These are phyloP conservation scores for Orthosia cruda DNA, from an alignment of 2,888 invertebrate genomes.

Conservation along the genomic window DNA sequence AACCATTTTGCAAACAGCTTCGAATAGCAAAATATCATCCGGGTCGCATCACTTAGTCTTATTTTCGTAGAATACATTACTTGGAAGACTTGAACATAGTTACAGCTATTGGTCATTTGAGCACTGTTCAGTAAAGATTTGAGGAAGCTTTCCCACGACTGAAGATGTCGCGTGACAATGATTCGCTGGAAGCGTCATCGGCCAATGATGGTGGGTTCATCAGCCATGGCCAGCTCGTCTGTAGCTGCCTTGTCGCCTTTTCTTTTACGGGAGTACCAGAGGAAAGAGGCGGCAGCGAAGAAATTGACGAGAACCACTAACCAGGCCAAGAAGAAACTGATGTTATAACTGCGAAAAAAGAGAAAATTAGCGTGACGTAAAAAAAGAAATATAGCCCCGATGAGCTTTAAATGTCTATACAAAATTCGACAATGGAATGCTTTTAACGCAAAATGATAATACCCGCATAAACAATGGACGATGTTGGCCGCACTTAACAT, in stretches of 20 bases:
- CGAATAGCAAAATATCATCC: slow-evolving; percentile 44
- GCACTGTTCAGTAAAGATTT: slow-evolving; percentile 89
- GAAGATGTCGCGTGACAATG: slow-evolving; percentile 72
- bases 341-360: slow-evolving; percentile 92
- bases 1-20: slow-evolving; percentile 23
- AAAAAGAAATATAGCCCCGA: not conserved
- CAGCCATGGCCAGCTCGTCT: slow-evolving; percentile 96
- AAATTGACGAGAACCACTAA: slow-evolving; percentile 94
- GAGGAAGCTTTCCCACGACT: slow-evolving; percentile 80
- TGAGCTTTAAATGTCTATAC: slow-evolving; percentile 20
- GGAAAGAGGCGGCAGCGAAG: slow-evolving; percentile 94
- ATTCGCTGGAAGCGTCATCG: slow-evolving; percentile 88
- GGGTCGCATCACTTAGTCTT: slow-evolving; percentile 66
- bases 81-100: slow-evolving; percentile 87
- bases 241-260: slow-evolving; percentile 96
- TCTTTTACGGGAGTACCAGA: slow-evolving; percentile 96
- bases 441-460: slow-evolving; percentile 52
- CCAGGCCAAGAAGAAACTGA: slow-evolving; percentile 95
- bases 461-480: slow-evolving; percentile 43
- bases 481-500: slow-evolving; percentile 48
- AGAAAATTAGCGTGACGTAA: not conserved
- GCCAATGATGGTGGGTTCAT: slow-evolving; percentile 96
- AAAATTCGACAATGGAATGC: slow-evolving; percentile 49
- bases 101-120: slow-evolving; percentile 89
- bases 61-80: slow-evolving; percentile 73